Evolutionary conservation across 2,797 vertebrate species (phyloP).

Genomic region (Lagodon rhomboides): DNA sequence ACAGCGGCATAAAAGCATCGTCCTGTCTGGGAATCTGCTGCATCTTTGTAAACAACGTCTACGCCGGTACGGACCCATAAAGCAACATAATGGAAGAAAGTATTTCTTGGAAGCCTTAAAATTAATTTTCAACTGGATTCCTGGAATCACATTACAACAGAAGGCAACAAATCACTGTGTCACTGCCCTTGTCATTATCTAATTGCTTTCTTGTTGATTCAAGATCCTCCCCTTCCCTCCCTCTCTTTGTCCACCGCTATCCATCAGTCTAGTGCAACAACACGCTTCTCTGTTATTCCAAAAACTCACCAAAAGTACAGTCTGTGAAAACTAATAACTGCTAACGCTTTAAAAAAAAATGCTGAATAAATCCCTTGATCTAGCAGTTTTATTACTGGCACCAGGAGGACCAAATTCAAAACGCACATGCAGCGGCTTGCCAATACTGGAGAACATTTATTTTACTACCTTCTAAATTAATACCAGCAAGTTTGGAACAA

Average conservation of each 20-base stretch:
- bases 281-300: slow-evolving; percentile 5
- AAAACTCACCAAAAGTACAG: slow-evolving; percentile 13
- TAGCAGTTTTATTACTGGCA: slow-evolving; percentile 29
- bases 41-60: slow-evolving; percentile 17
- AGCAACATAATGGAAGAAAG: slow-evolving; percentile 29
- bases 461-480: background rate
- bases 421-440: slow-evolving; percentile 1
- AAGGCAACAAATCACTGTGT: slow-evolving; percentile 63
- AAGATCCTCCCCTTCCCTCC: slow-evolving; percentile 4
- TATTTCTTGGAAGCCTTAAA: slow-evolving; percentile 56
- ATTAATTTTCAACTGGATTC: slow-evolving; percentile 55
- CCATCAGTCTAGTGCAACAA: slow-evolving; percentile 11
- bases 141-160: slow-evolving; percentile 59
- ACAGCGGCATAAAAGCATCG: background rate
- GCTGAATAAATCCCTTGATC: slow-evolving; percentile 14
- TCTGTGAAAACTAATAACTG: slow-evolving; percentile 6
- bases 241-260: background rate
- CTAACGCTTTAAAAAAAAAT: slow-evolving; percentile 13
- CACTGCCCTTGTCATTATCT: slow-evolving; percentile 60
- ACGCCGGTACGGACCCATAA: slow-evolving; percentile 3
- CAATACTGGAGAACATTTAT: background rate
- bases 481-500: background rate
- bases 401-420: slow-evolving; percentile 1
- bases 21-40: background rate
- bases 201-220: slow-evolving; percentile 58